Evolutionary conservation across 2,113 vertebrate genomes (phyloP).

Genomic region (Psammodynastes pulverulentus): DNA sequence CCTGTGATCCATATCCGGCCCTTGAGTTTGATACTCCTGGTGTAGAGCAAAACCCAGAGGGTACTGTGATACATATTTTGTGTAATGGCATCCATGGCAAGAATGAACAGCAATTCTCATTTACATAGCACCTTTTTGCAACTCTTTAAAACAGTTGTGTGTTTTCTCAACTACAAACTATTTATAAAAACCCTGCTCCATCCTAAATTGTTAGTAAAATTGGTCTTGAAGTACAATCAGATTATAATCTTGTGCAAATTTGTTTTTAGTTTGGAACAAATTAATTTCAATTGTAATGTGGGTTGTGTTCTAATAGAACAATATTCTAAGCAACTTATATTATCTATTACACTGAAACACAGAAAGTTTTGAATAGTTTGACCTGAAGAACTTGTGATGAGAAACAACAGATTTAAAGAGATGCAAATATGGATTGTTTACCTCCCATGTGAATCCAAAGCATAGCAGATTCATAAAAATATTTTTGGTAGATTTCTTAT

Average conservation of each 20-base stretch:
- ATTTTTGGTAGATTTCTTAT: neutral
- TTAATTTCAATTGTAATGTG: neutral
- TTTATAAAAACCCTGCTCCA: neutral
- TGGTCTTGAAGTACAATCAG: neutral
- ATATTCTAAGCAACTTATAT: neutral
- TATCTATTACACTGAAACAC: neutral
- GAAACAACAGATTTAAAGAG: neutral
- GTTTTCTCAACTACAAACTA: neutral
- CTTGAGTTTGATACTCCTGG: too few species aligned
- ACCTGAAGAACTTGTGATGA: neutral
- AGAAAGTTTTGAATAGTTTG: neutral
- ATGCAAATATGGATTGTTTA: neutral
- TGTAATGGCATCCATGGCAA: neutral
- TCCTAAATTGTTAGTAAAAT: neutral
- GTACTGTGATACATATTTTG: neutral
- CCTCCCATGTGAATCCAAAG: neutral
- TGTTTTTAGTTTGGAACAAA: neutral
- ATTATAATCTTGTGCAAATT: neutral
- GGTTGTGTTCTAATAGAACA: neutral
- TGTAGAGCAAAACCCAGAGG: neutral
- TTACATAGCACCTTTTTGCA: neutral
- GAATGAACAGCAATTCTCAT: neutral
- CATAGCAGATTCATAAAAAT: neutral
- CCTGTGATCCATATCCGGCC: too few species aligned
- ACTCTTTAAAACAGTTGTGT: neutral